phyloP scores from a whole-genome alignment of 92 coral and sea anemone species.

The Porites cylindrica region DNA sequence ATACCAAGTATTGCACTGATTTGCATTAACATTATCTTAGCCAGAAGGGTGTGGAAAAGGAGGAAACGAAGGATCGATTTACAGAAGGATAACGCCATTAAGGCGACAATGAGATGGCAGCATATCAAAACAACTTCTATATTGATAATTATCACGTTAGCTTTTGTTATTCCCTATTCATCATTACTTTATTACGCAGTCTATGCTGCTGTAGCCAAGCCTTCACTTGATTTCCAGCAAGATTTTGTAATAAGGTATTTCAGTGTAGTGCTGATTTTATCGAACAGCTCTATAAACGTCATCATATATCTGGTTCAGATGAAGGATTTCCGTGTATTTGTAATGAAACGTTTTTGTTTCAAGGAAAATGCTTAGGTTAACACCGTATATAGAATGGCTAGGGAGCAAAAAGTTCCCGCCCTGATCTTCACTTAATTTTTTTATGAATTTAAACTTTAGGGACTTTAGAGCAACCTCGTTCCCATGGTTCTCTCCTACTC shows the following conservation, averaged over 20 bases:
- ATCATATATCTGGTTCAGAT: too few relatives aligned
- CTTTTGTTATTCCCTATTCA: too few relatives aligned
- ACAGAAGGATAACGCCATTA: neutral
- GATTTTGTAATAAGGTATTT: neutral
- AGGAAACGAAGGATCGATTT: neutral
- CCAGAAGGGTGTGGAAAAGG: neutral
- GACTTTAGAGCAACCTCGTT: too few relatives aligned
- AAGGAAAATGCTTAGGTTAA: too few relatives aligned
- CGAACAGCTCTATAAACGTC: neutral
- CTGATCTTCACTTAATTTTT: too few relatives aligned
- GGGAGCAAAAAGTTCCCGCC: too few relatives aligned
- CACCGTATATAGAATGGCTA: too few relatives aligned
- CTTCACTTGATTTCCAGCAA: neutral
- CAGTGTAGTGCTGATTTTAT: neutral
- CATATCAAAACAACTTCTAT: neutral
- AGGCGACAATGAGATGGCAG: neutral
- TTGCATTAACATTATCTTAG: too few relatives aligned
- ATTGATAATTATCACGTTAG: neutral
- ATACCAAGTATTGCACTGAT: neutral
- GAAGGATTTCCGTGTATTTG: neutral
- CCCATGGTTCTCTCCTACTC: too few relatives aligned
- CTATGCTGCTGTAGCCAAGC: neutral
- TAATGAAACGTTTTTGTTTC: neutral
- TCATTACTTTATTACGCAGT: neutral
- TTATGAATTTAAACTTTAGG: too few relatives aligned